Evolutionary conservation across 2,888 invertebrate species (phyloP), one percentile per base, ranked within the genome.

Genomic region (Chymomyza caudatula): DNA sequence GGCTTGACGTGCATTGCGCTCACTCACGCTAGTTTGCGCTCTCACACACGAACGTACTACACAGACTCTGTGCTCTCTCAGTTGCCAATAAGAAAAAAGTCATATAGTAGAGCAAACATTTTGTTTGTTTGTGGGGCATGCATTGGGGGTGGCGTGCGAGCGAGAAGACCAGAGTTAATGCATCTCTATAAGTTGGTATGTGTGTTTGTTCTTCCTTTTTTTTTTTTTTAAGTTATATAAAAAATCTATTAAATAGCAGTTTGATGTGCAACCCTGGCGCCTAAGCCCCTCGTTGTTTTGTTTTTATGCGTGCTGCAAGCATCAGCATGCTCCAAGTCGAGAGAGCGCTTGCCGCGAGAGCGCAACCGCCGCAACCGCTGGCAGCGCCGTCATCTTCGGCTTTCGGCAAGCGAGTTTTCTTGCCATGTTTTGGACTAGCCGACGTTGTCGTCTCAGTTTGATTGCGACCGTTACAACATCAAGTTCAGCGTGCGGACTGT

Each of bases 381-480:
- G 29, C 25, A 51, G 44, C 17, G 23, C 22, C 58, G 29, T 43
- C 60, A 60, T 63, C 53, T 64, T 67, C 62, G 63, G 56, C 47
- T 63, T 63, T 60, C 70, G 70, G 66, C 63, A 60, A 65, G 58
- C 57, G 59, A 67, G 64, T 67, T 67, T 56, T 47, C 54, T 70
- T 65, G 69, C 56, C 56, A 53, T 59, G 47, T 29, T n/a, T 49
- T 57, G 43, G 53, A 13, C 20, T 59, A 37, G 52, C 58, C n/a
- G n/a, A n/a, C n/a, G n/a, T 29, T 37, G 29, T 51, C 42, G 57
- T 19, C 19, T 82, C 77, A 88, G 88, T 88, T 87, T 82, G 82
- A 64, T 81, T 82, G 75, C 82, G 85, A 87, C 88, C 87, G 88
- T 88, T 88, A 87, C 80, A 81, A 79, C 85, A 77, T 78, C 66